These are phyloP conservation scores for Pipistrellus nathusii DNA, from an alignment of 2,797 vertebrate species.

Conservation along the genomic window DNA sequence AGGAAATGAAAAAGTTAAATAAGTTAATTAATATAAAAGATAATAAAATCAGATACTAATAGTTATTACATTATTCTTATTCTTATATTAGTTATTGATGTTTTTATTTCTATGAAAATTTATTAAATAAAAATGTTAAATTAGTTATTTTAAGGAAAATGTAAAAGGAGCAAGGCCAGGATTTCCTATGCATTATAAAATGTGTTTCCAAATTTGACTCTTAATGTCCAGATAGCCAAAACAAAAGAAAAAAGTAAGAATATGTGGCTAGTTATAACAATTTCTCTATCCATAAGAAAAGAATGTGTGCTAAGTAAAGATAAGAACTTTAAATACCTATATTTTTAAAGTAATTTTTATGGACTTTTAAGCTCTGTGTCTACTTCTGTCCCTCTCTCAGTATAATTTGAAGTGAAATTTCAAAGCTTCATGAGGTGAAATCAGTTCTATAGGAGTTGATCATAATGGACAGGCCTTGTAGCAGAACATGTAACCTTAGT, in stretches of 20 bases:
- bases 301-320: neutral
- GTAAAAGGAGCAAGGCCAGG: neutral
- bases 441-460: neutral
- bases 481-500: rapidly evolving
- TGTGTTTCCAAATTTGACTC: neutral
- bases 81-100: neutral
- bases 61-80: neutral
- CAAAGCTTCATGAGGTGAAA: neutral
- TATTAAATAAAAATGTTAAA: neutral
- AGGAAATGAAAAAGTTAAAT: neutral
- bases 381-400: neutral
- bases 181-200: neutral
- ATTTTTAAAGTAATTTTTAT: neutral
- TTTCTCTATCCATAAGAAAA: neutral
- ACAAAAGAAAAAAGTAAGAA: neutral
- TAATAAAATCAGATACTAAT: neutral
- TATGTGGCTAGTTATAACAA: neutral
- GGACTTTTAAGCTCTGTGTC: neutral
- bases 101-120: neutral
- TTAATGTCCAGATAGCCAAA: neutral
- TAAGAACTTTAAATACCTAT: neutral
- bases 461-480: neutral
- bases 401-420: neutral
- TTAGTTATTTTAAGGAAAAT: neutral
- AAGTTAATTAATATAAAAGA: neutral